Evolutionary conservation across 2,888 invertebrate species (phyloP), one percentile per base, ranked within the genome.

Genomic region (Limnephilus auricula): DNA sequence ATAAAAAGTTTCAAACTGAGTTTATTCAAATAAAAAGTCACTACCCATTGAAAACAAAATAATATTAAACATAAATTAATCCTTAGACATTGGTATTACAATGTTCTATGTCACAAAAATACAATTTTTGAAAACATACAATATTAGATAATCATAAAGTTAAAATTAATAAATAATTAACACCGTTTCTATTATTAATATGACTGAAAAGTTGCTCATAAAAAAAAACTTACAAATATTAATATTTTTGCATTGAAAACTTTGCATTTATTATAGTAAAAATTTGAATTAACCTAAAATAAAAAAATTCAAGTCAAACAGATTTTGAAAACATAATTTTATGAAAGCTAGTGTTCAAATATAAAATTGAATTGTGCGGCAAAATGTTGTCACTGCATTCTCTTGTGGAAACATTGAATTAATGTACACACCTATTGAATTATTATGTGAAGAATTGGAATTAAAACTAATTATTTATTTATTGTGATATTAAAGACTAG

Each of bases 401-500:
- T 65, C 65, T 5, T 25, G n/a, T 9, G 25, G 65, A 25, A 25
- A 65, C 65, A n/a, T 9, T 25, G n/a, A 25, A 65, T 9, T 25
- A 6, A 65, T 65, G 65, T 65, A 25, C 65, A 65, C n/a, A 45
- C 9, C 15, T 13, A 65, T 65, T 65, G 25, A 65, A 65, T 9
- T 9, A 6, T n/a, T n/a, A 65, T 15, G 15, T 50, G 45, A 15
- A 50, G 15, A 50, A 50, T 50, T 15, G 1, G 15, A 50, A 50
- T n/a, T 25, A 65, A 5, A 65, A 65, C 65, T 65, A 25, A 65
- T 65, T 25, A n/a, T 65, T 65, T n/a, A 65, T 65, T 25, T 65
- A 65, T 65, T 65, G 65, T 65, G 65, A 65, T 65, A n/a, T 65
- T 65, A 65, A 65, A 65, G 65, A 65, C 65, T 65, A 65, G 65